Conservation (phyloP, 2,113 vertebrate genomes). For the Gobio gobio region DNA sequence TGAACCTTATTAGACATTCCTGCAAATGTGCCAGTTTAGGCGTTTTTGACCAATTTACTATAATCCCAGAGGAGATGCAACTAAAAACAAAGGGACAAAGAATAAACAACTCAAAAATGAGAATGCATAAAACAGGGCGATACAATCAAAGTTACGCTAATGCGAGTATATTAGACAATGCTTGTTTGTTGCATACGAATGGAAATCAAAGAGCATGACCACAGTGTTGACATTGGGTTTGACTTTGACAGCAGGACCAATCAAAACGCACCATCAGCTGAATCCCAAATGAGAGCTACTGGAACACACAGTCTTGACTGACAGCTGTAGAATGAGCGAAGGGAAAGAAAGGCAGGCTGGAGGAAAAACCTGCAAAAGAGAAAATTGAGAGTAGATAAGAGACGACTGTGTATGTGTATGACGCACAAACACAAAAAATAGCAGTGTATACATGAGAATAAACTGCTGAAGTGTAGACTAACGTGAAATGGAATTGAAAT, state of each 20-base stretch:
- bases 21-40: conserved; percentile 25
- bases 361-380: conserved; percentile 2
- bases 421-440: neutral
- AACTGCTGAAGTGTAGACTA: conserved; percentile 4
- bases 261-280: conserved; percentile 38
- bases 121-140: neutral
- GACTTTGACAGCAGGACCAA: conserved; percentile 42
- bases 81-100: neutral
- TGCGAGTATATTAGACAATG: neutral
- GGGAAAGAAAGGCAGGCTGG: conserved; percentile 21
- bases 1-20: conserved; percentile 26
- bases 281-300: conserved; percentile 39
- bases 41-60: neutral
- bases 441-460: neutral
- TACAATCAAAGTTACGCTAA: neutral
- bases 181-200: conserved; percentile 30
- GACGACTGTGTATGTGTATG: conserved; percentile 6
- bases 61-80: neutral
- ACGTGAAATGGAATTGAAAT: conserved; percentile 20
- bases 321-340: conserved; percentile 15
- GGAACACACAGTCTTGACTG: conserved; percentile 33
- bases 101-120: neutral
- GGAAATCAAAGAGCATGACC: conserved; percentile 13
- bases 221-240: conserved; percentile 37
- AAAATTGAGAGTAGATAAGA: conserved; percentile 28